Base-by-base conservation (phyloP, 1,140 invertebrate species). In the Arion vulgaris region DNA sequence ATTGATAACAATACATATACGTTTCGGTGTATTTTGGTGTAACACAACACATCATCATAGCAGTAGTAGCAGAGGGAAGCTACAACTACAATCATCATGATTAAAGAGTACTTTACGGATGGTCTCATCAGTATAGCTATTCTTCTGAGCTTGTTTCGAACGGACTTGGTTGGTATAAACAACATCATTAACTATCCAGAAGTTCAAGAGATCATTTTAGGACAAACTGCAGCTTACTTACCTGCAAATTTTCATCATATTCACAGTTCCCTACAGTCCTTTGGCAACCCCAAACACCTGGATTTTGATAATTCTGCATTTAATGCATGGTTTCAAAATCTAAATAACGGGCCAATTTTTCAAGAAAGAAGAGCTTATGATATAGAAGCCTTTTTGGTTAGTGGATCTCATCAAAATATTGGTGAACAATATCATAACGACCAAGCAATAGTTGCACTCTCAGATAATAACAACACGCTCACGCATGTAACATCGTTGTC, bases 71-170 rank as follows among this genome's bases (percentile, higher is more conserved):
- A 26, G 38, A 53, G 36, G 28, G 36, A 49, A n/a, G n/a, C n/a
- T n/a, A n/a, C n/a, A n/a, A n/a, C n/a, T n/a, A 9, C 41, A 34
- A 1, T 11, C 36, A 26, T 73, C 49, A 91, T 89, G 87, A 85
- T 91, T 32, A 92, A 92, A 83, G 82, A 91, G 68, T 90, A 89
- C 83, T 91, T 92, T 75, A 88, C 87, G 1, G 95, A 96, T 88
- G 96, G 96, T 92, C 92, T 97, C 73, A 92, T 97, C 28, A 95
- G 96, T 85, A 92, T 97, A 11, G 95, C 96, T 11, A 91, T 97
- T 80, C 92, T 96, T 32, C 93, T 97, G 28, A 96, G 96, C 88
- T 93, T 96, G 9, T 91, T 97, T 23, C 94, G 96, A 86, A 94
- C 95, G 0, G 95, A 96, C 89, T 94, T 95, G 0, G 94, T 95